phyloP scores from a whole-genome alignment of 2,113 vertebrate genomes.

The Tragelaphus imberbis region DNA sequence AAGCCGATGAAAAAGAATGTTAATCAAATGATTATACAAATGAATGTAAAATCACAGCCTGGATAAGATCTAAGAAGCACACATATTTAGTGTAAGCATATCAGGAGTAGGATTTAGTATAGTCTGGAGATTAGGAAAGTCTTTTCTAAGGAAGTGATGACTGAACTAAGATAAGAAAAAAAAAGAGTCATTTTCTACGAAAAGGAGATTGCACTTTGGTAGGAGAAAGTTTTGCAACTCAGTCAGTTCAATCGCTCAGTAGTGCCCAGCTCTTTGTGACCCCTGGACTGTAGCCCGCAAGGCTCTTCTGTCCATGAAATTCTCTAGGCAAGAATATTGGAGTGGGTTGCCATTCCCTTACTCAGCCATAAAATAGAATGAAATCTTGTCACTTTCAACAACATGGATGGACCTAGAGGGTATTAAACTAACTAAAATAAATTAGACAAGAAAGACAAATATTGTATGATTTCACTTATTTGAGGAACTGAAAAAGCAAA shows the following conservation, averaged over 20 bases:
- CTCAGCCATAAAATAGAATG: not conserved
- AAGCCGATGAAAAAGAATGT: too few species aligned
- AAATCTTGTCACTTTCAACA: not conserved
- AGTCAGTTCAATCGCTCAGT: not conserved
- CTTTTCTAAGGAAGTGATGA: not conserved
- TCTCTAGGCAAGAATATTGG: not conserved
- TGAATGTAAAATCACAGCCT: not conserved
- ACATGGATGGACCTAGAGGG: not conserved
- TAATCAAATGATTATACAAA: not conserved
- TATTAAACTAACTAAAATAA: not conserved
- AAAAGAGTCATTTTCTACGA: not conserved
- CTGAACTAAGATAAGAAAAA: not conserved
- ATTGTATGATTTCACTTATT: not conserved
- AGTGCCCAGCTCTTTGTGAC: not conserved
- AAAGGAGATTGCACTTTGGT: not conserved
- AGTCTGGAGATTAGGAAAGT: not conserved
- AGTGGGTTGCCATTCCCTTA: not conserved
- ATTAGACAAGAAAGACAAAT: not conserved
- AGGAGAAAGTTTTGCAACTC: not conserved
- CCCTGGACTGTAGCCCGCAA: not conserved
- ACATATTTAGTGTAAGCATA: not conserved
- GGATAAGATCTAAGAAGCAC: not conserved
- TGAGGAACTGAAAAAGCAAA: not conserved
- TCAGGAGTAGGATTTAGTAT: not conserved
- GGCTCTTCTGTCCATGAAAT: not conserved